Conservation (phyloP, 2,888 invertebrate species). For the Conistra vaccinii region DNA sequence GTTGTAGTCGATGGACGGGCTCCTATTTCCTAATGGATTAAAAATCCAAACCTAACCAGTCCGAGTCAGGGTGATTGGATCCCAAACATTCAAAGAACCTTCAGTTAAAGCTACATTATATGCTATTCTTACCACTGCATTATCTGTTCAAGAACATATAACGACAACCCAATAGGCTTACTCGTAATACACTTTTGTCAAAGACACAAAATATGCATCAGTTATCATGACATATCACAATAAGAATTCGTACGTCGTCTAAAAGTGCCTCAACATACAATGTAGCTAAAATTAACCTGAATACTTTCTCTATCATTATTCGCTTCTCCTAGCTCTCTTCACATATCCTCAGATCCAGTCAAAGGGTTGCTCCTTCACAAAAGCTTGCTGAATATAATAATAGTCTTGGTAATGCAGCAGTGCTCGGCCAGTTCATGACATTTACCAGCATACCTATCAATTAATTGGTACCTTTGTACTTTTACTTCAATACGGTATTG, state of each 20-base stretch:
- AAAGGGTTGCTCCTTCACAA: not conserved
- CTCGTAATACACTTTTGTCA: not conserved
- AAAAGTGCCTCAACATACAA: not conserved
- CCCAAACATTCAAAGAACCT: no score
- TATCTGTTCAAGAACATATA: not conserved
- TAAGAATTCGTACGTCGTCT: not conserved
- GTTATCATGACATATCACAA: no score
- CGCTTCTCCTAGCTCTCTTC: not conserved
- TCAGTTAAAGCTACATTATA: not conserved
- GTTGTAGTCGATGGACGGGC: no score
- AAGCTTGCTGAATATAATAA: constrained; percentile 46
- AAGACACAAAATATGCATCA: not conserved
- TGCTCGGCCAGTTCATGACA: constrained; percentile 16
- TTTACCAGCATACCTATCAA: no score
- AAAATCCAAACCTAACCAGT: no score
- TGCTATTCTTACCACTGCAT: not conserved
- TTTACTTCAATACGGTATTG: no score
- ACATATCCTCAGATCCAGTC: not conserved
- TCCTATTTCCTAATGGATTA: no score
- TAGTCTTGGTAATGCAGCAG: constrained; percentile 53
- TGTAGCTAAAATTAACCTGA: not conserved
- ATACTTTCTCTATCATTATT: not conserved
- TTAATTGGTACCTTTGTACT: no score
- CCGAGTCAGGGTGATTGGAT: no score
- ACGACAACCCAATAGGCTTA: not conserved